Evolutionary conservation across 2,888 invertebrate genomes (phyloP), one percentile per base, ranked within the genome.

Genomic region (Orchesellides sinensis): DNA sequence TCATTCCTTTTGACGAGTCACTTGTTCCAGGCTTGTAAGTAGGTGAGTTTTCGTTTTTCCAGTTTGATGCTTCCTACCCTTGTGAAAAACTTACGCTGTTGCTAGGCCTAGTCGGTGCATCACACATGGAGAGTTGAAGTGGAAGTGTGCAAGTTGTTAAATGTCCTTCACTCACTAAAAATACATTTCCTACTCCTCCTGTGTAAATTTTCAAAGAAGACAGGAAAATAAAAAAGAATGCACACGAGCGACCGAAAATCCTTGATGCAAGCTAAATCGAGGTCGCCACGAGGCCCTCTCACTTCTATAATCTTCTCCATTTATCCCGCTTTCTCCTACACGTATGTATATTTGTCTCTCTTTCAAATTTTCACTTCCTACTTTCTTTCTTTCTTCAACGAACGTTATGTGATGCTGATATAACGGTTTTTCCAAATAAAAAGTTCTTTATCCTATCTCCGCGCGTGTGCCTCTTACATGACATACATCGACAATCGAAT

Each of bases 201-300:
- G 5, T 23, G 66, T 29, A 65, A 32, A 40, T 17, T 27, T 49
- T 23, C 27, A 23, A 63, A n/a, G n/a, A n/a, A n/a, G n/a, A n/a
- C n/a, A n/a, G n/a, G n/a, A n/a, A n/a, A n/a, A n/a, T n/a, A n/a
- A 63, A 72, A 79, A 79, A 79, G 65, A 72, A 79, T 79, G 79
- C 70, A 79, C 79, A 79, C 79, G 79, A 70, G 79, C 79, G 70
- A 54, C 70, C 54, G 29, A 35, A 19, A 49, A 72, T 63, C 79
- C 79, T 79, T 79, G 79, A 54, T 68, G 68, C 63, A 69, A 68
- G 59, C 40, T 1, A 69, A 70, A 79, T 70, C 70, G 79, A 72
- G 79, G 79, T 72, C 79, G 70, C 61, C 70, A 79, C 70, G 70
- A 70, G 79, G 69, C 78, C 78, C 47, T 68, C 12, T 52, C 19